A percentile compares a stretch with the other conserved stretches of the same genome.
These are phyloP conservation scores for Acronicta aceris DNA, from an alignment of 2,888 invertebrate species.

Conservation along the genomic window DNA sequence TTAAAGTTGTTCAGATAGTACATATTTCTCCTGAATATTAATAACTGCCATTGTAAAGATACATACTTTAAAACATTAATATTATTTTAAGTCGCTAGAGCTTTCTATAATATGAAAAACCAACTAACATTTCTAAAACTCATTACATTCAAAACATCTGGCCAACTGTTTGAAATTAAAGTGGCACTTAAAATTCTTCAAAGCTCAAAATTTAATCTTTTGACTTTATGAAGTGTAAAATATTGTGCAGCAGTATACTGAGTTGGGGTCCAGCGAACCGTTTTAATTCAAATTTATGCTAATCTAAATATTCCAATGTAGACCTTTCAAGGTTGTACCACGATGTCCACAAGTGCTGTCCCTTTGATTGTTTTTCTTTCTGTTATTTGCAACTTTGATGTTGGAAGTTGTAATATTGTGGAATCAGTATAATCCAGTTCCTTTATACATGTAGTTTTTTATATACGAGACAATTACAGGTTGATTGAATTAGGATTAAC, in stretches of 20 bases:
- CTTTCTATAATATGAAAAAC: constrained; percentile 3
- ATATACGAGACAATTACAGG: no score
- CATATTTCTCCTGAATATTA: not conserved
- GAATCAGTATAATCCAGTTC: not conserved
- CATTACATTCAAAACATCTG: constrained; percentile 42
- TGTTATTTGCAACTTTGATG: not conserved
- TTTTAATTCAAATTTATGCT: constrained; percentile 78
- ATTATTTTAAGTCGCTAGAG: constrained; percentile 4
- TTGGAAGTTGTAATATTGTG: not conserved
- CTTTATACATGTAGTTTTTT: not conserved
- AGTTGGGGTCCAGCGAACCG: constrained; percentile 43
- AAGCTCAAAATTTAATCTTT: constrained; percentile 64
- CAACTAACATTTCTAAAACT: constrained; percentile 14
- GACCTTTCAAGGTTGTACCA: constrained; percentile 15
- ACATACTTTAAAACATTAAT: not conserved
- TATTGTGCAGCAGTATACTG: constrained; percentile 58
- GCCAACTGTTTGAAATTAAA: constrained; percentile 48
- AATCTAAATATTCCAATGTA: constrained; percentile 52
- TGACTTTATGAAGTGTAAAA: constrained; percentile 68
- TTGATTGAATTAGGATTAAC: no score
- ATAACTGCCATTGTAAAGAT: no score
- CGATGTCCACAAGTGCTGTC: not conserved
- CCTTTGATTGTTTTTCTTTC: not conserved
- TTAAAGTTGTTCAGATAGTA: not conserved
- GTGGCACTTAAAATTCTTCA: constrained; percentile 51